These are phyloP conservation scores for Mesoclemmys tuberculata DNA, from an alignment of 2,113 vertebrate genomes.

Conservation along the genomic window DNA sequence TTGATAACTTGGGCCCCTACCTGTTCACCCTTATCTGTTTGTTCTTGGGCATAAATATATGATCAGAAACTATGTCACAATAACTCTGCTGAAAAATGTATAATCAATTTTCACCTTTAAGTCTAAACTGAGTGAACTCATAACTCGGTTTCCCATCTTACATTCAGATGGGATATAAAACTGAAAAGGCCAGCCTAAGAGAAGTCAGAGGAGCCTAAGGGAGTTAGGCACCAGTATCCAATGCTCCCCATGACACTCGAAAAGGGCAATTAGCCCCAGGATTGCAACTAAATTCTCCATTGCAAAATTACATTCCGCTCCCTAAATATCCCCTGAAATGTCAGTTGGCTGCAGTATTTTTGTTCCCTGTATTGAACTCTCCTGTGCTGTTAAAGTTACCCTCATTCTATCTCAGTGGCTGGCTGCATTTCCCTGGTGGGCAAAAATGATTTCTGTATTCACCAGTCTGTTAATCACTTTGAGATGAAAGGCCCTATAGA, in stretches of 20 bases:
- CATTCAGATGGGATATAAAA: neutral
- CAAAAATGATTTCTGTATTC: slow-evolving; percentile 34
- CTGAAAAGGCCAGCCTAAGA: rapidly evolving
- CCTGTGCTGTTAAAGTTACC: neutral
- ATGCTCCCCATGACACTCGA: too few species aligned
- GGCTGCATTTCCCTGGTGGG: slow-evolving; percentile 31
- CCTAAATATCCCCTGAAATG: slow-evolving; percentile 1
- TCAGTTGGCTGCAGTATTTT: neutral
- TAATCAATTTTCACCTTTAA: neutral
- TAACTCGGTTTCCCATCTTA: neutral
- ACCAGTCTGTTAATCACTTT: slow-evolving; percentile 44
- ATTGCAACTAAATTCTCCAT: neutral
- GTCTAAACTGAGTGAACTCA: neutral
- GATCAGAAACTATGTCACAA: neutral
- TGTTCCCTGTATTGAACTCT: slow-evolving; percentile 32
- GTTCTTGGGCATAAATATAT: neutral
- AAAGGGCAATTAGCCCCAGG: neutral
- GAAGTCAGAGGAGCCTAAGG: neutral
- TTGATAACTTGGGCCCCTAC: too few species aligned
- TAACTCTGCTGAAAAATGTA: neutral
- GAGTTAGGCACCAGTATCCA: slow-evolving; percentile 3
- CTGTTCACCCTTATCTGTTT: too few species aligned
- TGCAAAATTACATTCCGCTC: neutral
- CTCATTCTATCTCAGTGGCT: neutral
- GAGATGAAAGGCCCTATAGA: slow-evolving; percentile 45